Evolutionary conservation across 2,888 invertebrate species (phyloP), one percentile per base, ranked within the genome.

Genomic region (Melanotus villosus): DNA sequence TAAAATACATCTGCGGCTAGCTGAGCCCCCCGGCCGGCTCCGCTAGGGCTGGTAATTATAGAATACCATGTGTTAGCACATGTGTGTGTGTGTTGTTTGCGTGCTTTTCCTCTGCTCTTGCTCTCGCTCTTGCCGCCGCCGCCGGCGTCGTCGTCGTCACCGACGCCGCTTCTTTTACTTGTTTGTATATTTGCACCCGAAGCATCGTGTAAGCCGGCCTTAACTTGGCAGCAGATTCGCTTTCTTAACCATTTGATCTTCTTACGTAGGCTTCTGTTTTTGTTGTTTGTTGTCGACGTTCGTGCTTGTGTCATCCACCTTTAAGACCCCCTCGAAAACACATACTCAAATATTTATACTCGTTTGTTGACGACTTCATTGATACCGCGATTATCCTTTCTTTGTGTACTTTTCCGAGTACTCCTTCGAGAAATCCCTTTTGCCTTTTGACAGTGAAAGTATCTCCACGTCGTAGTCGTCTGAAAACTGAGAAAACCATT

Each of bases 1-100:
- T 89, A 88, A 92, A 92, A 92, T 90, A 90, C 84, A 84, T 83
- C 86, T 87, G 84, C 86, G 87, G 86, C 87, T 86, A 75, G 78
- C 75, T 76, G 75, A 75, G 68, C 70, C 74, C 71, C 77, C 76
- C 77, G 77, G 76, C 74, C 74, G 74, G 73, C 76, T 75, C 65
- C 70, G 70, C 81, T 64, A 75, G 72, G 75, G 73, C 70, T 69
- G 70, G 64, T 75, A 74, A 72, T 75, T 76, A 75, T 76, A 76
- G 74, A 74, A 63, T 63, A 63, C 68, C 68, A 74, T 74, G 74
- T 75, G 75, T 73, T 72, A 70, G 67, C 74, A 72, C 75, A 75
- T 74, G 73, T 74, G n/a, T n/a, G n/a, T n/a, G n/a, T n/a, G n/a
- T n/a, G n/a, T n/a, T n/a, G n/a, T n/a, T n/a, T n/a, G n/a, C n/a